Evolutionary conservation across 2,888 invertebrate genomes (phyloP), one percentile per base, ranked within the genome.

Genomic region (Ceriagrion tenellum): DNA sequence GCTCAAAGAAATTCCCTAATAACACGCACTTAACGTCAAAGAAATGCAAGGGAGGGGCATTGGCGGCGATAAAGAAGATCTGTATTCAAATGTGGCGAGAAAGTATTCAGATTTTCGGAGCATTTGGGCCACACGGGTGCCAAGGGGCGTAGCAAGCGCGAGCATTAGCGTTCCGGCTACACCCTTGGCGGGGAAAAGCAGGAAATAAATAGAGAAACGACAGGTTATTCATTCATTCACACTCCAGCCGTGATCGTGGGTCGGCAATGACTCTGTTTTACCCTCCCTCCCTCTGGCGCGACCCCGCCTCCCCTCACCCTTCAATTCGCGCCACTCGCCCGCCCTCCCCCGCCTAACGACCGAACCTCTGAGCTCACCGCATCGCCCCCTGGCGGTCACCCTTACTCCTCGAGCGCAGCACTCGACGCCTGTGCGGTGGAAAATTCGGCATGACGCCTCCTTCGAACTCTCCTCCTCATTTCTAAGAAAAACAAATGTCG

Each of bases 151-250:
- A 35, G 18, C 35, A 35, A 35, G 81, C 81, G 35, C 81, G 35
- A 69, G n/a, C 26, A 23, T 69, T 26, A 69, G 26, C 69, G 69
- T 8, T 16, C 59, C 59, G 69, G n/a, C 69, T n/a, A 35, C 35
- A 8, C 81, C 30, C 35, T 0, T 26, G 35, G 30, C 16, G 16
- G 16, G 35, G 81, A 81, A 81, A 18, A 81, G n/a, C 16, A 35
- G 13, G 81, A 18, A 81, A 81, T 81, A 35, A 35, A 35, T n/a
- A n/a, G 35, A 30, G 81, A 81, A 30, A 35, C 81, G 81, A 81
- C 69, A 81, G 81, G 81, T 30, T 81, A 81, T 81, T 81, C 81
- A 81, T 81, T 81, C 81, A 81, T 81, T 35, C 81, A 30, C 81
- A 81, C 81, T 3, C 81, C 18, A 8, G 30, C 35, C 81, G 81